Base-by-base conservation (phyloP, 2,113 vertebrate species). In the Cromileptes altivelis region DNA sequence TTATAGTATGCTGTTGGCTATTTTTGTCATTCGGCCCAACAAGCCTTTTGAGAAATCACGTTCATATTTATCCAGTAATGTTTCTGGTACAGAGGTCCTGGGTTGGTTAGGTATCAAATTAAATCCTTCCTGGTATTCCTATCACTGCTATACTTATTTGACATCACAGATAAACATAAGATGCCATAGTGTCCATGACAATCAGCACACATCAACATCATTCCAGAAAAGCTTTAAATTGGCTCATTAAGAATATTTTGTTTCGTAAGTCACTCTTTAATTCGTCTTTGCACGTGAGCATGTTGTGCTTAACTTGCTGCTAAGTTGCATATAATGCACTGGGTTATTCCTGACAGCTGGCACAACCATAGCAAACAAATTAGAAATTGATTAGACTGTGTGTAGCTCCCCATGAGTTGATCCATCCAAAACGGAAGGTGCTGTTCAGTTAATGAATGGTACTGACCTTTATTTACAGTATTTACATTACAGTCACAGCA, bases 381-480 rank as follows among this genome's bases (percentile, higher is more conserved):
- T 33, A 42, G 10, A 64, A 56, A 42, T 45, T 3, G n/a, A 55
- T 62, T 75, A 21, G 72, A 60, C 40, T 57, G 45, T 76, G 19
- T 25, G 37, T 30, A n/a, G 37, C 4, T 30, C 30, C 6, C 2
- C 7, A 50, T 14, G 15, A 19, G 60, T 19, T 17, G 9, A 37
- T 37, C 17, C 60, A 12, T 21, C 8, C 30, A 19, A 62, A 37
- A 33, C 17, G 15, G 15, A 18, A 18, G 3, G 19, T 10, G 25
- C 57, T 40, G 30, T 56, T 53, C 23, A 58, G 17, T 56, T 65
- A 15, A 45, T 65, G n/a, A 65, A 23, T 42, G 23, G 55, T 19
- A 9, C 1, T 53, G 19, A 55, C 18, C 27, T 69, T 56, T 85
- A 40, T 45, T 56, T 5, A 53, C 8, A 0, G 11, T 64, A 15